A percentile compares a stretch with the other conserved stretches of the same genome.
Evolutionary conservation across 2,888 invertebrate genomes (phyloP).

Genomic region (Chydorus sphaericus): DNA sequence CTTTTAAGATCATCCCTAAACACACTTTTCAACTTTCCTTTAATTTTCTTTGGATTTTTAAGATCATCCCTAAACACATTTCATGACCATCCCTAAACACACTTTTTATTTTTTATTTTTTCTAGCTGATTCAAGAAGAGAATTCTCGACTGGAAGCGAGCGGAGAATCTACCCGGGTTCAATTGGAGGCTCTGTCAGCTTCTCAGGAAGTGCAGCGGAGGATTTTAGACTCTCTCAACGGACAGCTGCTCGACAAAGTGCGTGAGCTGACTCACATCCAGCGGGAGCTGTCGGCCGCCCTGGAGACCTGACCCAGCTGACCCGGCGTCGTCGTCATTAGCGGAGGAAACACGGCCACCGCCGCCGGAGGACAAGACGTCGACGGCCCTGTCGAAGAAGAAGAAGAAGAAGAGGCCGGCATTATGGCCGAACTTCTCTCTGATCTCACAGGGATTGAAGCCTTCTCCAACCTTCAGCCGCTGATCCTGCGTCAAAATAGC

Average conservation of each 20-base stretch:
- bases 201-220: constrained; percentile 69
- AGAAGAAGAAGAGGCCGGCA: not conserved
- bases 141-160: constrained; percentile 49
- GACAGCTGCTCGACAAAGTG: constrained; percentile 63
- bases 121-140: constrained; percentile 43
- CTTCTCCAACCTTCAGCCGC: constrained; percentile 2
- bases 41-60: constrained; percentile 1
- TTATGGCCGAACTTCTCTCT: not conserved
- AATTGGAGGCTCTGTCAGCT: constrained; percentile 59
- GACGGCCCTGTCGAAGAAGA: not conserved
- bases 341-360: constrained; percentile 41
- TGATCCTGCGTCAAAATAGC: too few species aligned
- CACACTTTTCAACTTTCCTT: not conserved
- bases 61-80: constrained; percentile 11
- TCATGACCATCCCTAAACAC: too few species aligned
- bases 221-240: constrained; percentile 63
- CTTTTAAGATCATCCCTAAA: too few species aligned
- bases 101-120: constrained; percentile 8
- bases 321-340: not conserved
- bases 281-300: constrained; percentile 64
- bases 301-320: constrained; percentile 47
- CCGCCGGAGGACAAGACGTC: constrained; percentile 25
- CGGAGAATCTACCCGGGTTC: constrained; percentile 58
- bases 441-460: constrained; percentile 4
- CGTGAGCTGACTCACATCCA: constrained; percentile 67